Conservation (phyloP, 2,113 vertebrate genomes). For the Otis tarda region DNA sequence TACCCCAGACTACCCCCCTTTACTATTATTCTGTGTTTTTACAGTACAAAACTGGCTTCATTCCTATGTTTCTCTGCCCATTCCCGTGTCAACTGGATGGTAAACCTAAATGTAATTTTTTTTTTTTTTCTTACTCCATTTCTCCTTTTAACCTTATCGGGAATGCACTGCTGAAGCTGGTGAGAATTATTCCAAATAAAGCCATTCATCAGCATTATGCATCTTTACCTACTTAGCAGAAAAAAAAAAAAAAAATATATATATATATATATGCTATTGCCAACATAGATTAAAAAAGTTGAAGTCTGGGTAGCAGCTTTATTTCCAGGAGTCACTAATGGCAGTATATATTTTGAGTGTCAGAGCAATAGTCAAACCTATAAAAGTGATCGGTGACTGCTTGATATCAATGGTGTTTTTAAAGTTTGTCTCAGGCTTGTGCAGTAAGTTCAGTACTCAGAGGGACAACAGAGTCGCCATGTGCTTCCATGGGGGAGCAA, state of each 20-base stretch:
- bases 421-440: background rate
- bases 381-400: background rate
- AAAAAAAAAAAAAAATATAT: background rate
- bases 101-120: background rate
- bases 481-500: background rate
- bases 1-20: background rate
- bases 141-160: background rate
- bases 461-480: accelerated
- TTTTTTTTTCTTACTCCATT: background rate
- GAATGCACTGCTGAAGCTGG: background rate
- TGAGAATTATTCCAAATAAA: background rate
- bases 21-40: background rate
- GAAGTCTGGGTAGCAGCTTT: background rate
- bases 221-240: background rate
- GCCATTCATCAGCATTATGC: background rate
- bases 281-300: background rate
- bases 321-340: slow-evolving; percentile 5
- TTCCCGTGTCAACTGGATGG: background rate
- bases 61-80: background rate
- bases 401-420: background rate
- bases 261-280: background rate
- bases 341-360: background rate
- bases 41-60: background rate
- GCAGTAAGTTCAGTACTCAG: background rate
- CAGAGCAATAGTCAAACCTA: background rate